Evolutionary conservation across 2,888 invertebrate species (phyloP).

Genomic region (Electrophaes corylata): DNA sequence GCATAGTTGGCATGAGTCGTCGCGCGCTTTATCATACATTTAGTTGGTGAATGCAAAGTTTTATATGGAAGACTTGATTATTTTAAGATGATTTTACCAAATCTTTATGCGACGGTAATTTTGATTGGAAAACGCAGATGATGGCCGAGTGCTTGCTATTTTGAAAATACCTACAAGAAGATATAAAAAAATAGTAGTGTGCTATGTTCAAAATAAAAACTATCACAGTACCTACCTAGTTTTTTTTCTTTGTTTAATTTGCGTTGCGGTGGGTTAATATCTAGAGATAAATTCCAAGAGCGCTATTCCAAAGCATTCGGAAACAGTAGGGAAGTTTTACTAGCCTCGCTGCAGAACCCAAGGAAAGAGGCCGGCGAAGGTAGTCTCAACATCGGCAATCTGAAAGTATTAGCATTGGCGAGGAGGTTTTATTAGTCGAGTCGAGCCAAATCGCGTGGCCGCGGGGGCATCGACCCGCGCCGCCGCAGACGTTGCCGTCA

Average conservation of each 20-base stretch:
- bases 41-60: neutral
- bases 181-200: no score
- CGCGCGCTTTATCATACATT: neutral
- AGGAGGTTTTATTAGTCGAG: conserved; percentile 63
- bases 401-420: conserved; percentile 35
- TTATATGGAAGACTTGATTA: neutral
- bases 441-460: conserved; percentile 75
- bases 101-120: neutral
- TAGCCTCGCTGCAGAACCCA: conserved; percentile 22
- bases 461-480: conserved; percentile 77
- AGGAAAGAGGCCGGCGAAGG: conserved; percentile 35
- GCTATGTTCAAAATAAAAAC: no score
- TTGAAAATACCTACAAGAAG: no score
- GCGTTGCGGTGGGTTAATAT: neutral
- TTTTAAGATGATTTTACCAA: neutral
- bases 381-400: conserved; percentile 22
- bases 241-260: neutral
- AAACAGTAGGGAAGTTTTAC: neutral
- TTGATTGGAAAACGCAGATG: neutral
- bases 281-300: neutral
- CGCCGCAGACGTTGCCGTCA: conserved; percentile 83
- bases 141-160: no score
- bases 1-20: conserved; percentile 45
- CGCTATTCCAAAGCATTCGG: neutral
- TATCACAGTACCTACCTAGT: no score